Percentiles rank a stretch among this genome's conserved stretches.
Evolutionary conservation across 2,797 vertebrate genomes (phyloP).

Genomic region (Scarus forsteni): DNA sequence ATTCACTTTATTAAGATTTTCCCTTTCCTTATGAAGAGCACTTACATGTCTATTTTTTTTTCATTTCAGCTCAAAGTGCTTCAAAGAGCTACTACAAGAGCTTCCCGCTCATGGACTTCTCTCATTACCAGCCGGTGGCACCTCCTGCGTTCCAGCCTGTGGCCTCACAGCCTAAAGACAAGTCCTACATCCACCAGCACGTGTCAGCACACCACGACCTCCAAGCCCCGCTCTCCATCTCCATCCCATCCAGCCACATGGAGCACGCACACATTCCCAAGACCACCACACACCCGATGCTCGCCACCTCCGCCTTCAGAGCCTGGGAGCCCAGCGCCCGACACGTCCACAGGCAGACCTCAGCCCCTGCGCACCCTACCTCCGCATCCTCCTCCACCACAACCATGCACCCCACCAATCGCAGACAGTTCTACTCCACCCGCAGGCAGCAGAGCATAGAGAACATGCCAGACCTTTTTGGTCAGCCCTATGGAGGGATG

Average conservation of each 20-base stretch:
- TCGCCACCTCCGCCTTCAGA: slow-evolving; percentile 81
- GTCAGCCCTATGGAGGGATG: slow-evolving; percentile 67
- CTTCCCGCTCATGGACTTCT: slow-evolving; percentile 85
- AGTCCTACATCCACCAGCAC: slow-evolving; percentile 79
- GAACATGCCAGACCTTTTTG: slow-evolving; percentile 85
- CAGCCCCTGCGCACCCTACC: slow-evolving; percentile 67
- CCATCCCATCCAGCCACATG: slow-evolving; percentile 80
- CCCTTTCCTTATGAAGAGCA: background rate
- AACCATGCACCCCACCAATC: slow-evolving; percentile 71
- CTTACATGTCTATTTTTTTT: background rate
- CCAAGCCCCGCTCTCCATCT: slow-evolving; percentile 82
- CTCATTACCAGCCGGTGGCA: slow-evolving; percentile 76
- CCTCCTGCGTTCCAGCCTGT: slow-evolving; percentile 81
- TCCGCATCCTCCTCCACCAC: slow-evolving; percentile 56
- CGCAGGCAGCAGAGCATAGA: slow-evolving; percentile 88
- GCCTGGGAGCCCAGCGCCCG: slow-evolving; percentile 73
- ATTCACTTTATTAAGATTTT: background rate
- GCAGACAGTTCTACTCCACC: slow-evolving; percentile 78
- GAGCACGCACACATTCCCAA: slow-evolving; percentile 84
- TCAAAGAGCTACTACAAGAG: slow-evolving; percentile 89
- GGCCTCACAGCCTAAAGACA: slow-evolving; percentile 79
- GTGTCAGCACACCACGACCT: slow-evolving; percentile 77
- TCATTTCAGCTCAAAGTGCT: slow-evolving; percentile 81
- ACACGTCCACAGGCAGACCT: slow-evolving; percentile 81
- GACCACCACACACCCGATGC: slow-evolving; percentile 77